A percentile compares a stretch with the other conserved stretches of the same genome.
Evolutionary conservation across 2,888 invertebrate species (phyloP).

Genomic region (Heliconius cydno): DNA sequence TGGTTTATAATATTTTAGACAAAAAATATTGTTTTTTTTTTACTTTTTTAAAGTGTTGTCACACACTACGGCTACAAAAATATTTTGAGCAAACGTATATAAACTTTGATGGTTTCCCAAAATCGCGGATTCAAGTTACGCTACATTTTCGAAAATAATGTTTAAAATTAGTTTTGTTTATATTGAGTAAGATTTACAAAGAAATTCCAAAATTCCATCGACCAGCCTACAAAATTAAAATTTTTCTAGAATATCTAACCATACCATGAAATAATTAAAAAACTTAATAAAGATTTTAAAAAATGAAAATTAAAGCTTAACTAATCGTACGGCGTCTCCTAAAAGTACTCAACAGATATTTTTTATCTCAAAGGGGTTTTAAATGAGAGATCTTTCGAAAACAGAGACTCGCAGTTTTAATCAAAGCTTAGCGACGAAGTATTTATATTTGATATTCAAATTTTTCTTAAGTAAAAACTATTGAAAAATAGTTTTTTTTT

Average conservation of each 20-base stretch:
- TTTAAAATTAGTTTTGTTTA: too few relatives aligned
- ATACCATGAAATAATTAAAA: neutral
- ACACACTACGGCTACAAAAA: too few relatives aligned
- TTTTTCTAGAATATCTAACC: neutral
- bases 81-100: too few relatives aligned
- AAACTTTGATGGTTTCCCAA: too few relatives aligned
- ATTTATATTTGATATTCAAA: neutral
- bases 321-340: neutral
- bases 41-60: too few relatives aligned
- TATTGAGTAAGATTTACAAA: neutral
- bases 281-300: neutral
- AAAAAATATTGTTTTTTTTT: too few relatives aligned
- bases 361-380: constrained; percentile 32
- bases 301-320: constrained; percentile 4
- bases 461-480: neutral
- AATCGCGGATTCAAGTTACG: too few relatives aligned
- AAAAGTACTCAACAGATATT: constrained; percentile 20
- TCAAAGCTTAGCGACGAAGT: constrained; percentile 33
- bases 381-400: constrained; percentile 37
- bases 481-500: neutral
- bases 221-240: neutral
- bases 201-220: neutral
- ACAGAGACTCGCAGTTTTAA: constrained; percentile 37
- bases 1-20: too few relatives aligned
- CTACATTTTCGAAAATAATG: too few relatives aligned